These are phyloP conservation scores for Encarsia formosa DNA, from an alignment of 2,888 invertebrate genomes.

Conservation along the genomic window DNA sequence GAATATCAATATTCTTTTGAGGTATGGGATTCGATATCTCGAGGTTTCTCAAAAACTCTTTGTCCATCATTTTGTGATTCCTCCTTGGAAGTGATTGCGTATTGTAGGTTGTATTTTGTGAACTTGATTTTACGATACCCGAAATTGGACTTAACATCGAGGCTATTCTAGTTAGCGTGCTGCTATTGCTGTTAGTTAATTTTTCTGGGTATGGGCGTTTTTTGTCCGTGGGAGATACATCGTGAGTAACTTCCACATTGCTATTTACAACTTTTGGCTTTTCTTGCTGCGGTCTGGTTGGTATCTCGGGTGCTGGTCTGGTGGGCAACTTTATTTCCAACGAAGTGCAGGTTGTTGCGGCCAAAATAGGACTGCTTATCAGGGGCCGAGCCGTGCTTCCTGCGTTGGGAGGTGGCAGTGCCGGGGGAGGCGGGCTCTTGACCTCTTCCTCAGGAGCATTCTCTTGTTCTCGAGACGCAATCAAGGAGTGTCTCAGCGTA, in stretches of 20 bases:
- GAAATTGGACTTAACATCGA: conserved; percentile 58
- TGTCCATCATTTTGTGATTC: conserved; percentile 65
- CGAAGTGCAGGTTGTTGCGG: conserved; percentile 76
- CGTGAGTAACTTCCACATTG: too few species aligned
- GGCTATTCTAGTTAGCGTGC: conserved; percentile 67
- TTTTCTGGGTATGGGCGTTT: neutral
- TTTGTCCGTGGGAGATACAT: too few species aligned
- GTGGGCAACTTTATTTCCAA: conserved; percentile 58
- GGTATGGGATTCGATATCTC: conserved; percentile 83
- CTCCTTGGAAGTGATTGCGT: conserved; percentile 60
- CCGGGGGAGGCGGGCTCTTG: conserved; percentile 47
- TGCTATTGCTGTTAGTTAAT: conserved; percentile 34
- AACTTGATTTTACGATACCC: conserved; percentile 55
- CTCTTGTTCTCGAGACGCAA: neutral
- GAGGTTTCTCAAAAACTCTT: conserved; percentile 67
- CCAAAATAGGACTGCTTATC: conserved; percentile 77
- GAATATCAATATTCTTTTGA: conserved; percentile 63
- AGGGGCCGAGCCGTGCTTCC: conserved; percentile 66
- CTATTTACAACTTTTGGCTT: too few species aligned
- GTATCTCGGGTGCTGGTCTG: conserved; percentile 7
- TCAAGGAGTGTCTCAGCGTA: conserved; percentile 24
- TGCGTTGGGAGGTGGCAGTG: conserved; percentile 63
- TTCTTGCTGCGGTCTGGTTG: neutral
- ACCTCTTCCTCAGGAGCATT: neutral
- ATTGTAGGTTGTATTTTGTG: conserved; percentile 45